A percentile compares a stretch with the other conserved stretches of the same genome.
Conservation (phyloP, 2,113 vertebrate genomes). For the Notothenia rossii region DNA sequence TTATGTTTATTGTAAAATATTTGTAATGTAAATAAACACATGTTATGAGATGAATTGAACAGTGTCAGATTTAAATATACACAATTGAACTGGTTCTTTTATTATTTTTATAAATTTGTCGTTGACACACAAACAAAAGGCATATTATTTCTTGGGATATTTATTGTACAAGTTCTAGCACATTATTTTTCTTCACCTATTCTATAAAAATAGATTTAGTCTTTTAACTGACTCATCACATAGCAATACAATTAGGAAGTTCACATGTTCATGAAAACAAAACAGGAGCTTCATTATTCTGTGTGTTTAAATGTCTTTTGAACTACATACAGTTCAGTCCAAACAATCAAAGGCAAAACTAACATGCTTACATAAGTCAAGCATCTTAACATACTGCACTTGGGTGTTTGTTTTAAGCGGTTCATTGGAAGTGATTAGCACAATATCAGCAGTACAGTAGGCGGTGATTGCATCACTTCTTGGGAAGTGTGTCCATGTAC, state of each 20-base stretch:
- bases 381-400: conserved; percentile 40
- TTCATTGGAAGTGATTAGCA: neutral
- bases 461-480: conserved; percentile 66
- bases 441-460: neutral
- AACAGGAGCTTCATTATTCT: neutral
- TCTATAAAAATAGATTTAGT: conserved; percentile 13
- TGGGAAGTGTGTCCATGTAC: conserved; percentile 87
- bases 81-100: neutral
- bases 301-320: neutral
- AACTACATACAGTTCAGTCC: neutral
- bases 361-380: neutral
- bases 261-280: neutral
- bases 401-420: conserved; percentile 8
- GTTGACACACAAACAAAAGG: neutral
- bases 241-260: neutral
- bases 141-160: neutral
- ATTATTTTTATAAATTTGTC: accelerated
- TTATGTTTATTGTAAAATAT: conserved; percentile 56
- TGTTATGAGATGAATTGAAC: conserved; percentile 44
- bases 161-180: conserved; percentile 15
- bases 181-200: conserved; percentile 4
- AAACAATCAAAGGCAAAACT: conserved; percentile 14
- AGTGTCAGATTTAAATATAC: neutral
- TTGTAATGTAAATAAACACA: conserved; percentile 76
- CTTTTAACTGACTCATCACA: neutral